These are phyloP conservation scores for Colletes collaris DNA, from an alignment of 2,888 invertebrate genomes.

Conservation along the genomic window DNA sequence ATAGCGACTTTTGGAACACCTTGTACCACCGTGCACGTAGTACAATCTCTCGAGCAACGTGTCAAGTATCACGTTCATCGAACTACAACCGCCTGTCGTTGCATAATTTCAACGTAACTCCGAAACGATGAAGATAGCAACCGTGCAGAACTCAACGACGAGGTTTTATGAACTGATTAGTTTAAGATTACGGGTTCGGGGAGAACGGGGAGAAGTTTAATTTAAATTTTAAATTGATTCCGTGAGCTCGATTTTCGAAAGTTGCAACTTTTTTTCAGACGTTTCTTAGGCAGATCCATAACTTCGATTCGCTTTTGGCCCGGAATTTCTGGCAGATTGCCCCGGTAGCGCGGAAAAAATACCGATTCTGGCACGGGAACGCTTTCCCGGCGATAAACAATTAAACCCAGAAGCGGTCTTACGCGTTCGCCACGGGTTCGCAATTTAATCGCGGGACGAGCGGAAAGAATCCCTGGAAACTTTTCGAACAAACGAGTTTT, in stretches of 20 bases:
- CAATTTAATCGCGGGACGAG: slow-evolving; percentile 20
- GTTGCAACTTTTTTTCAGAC: too few relatives aligned
- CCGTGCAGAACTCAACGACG: slow-evolving; percentile 17
- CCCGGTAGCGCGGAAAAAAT: too few relatives aligned
- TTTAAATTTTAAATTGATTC: too few relatives aligned
- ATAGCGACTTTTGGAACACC: not conserved
- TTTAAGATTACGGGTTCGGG: too few relatives aligned
- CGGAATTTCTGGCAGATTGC: too few relatives aligned
- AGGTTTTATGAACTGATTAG: slow-evolving; percentile 2
- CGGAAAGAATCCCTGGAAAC: not conserved
- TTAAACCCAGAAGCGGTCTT: not conserved
- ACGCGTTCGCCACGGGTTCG: not conserved
- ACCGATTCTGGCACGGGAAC: too few relatives aligned
- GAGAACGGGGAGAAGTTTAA: not conserved
- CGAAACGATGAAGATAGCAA: slow-evolving; percentile 6
- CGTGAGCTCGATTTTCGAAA: not conserved
- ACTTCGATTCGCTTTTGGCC: too few relatives aligned
- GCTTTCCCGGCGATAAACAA: not conserved
- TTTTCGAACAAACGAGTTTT: slow-evolving; percentile 16
- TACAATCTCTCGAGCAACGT: not conserved
- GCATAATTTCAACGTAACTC: slow-evolving; percentile 39
- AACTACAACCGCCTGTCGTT: slow-evolving; percentile 11
- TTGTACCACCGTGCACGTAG: not conserved
- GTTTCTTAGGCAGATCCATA: too few relatives aligned
- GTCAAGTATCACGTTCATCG: slow-evolving; percentile 22